Base-by-base conservation (phyloP, 2,113 vertebrate genomes). In the Nicator chloris region DNA sequence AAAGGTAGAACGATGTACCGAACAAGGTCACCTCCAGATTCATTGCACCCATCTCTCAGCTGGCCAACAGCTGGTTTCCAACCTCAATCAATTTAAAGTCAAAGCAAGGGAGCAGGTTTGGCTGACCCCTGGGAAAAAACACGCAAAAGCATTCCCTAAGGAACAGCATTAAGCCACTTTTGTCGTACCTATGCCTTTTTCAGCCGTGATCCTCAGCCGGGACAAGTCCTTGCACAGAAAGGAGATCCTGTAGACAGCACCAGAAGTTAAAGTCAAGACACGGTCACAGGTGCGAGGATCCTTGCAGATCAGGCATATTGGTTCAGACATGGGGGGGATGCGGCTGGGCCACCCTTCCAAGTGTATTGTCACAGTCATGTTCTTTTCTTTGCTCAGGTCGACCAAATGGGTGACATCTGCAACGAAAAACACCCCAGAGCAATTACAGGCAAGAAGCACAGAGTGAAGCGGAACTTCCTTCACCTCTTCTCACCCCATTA, bases 221-320 rank as follows among this genome's bases (percentile, higher is more conserved):
- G 98, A 97, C 44, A 98, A 92, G 30, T 98, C 95, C 51, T 98
- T 98, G 91, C 99, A 99, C 5, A 99, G 98, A 93, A 99, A 99
- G 56, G 98, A 98, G 56, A 99, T 94, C 26, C 22, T 94, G 93
- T 98, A 96, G 35, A 78, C 90, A 5, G 91, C 81, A 9, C 98
- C 98, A 2, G 98, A 92, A 2, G 53, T 73, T 56, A 99, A 91
- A 4, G 94, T 98, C 72, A 99, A 75, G 60, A 95, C 97, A 8
- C 97, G 50, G 76, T 97, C 86, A 1, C 98, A 97, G 61, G 96
- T 95, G 31, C 97, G 97, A 66, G 98, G 89, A 28, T 96, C 95
- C 33, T 98, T 87, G 28, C 98, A 99, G 94, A 99, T 98, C 42
- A 99, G 98, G 90, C 99, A 99, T 9, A 95, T 86, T 0, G 97